Base-by-base conservation (phyloP, 2,888 invertebrate genomes). In the Agrochola lychnidis region DNA sequence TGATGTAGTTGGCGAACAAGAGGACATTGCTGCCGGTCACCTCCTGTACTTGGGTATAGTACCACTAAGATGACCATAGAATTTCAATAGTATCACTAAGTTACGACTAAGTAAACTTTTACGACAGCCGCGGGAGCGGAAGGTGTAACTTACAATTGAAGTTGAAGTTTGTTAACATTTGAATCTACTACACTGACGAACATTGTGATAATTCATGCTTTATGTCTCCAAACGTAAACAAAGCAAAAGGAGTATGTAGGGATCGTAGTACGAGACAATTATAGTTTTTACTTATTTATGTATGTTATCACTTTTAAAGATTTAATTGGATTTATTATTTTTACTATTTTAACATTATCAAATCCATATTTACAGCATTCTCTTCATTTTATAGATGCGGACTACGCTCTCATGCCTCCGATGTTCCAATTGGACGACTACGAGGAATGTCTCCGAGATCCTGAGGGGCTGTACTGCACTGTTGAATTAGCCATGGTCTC, bases 391-490 rank as follows among this genome's bases (percentile, higher is more conserved):
- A 3, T 57, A 80, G 84, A 69, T 51, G 45, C 75, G 0, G 90
- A 92, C 61, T 88, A 89, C 19, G 78, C 81, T 0, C 87, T 71
- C 4, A 89, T 93, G 89, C 93, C 92, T 0, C 86, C 87, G 0
- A 4, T 89, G 0, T 86, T 88, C 61, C 70, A 79, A 0, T 16
- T 89, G 57, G 93, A 93, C 36, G 76, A 85, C 19, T 91, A 90
- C 63, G 86, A 88, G 6, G 42, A 62, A 4, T 91, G 93, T 64
- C 51, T 90, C 9, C 45, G 61, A 4, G 73, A 87, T 0, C 77
- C 85, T 0, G 76, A 76, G 2, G 89, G 75, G 2, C 25, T 87
- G 10, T 92, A 92, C 77, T 92, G 92, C 73, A 81, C 62, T 0
- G 74, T 86, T 4, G 59, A 86, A 0, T 70, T 89, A 6, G 36